phyloP scores from a whole-genome alignment of 2,113 vertebrate genomes.

The Rana temporaria region DNA sequence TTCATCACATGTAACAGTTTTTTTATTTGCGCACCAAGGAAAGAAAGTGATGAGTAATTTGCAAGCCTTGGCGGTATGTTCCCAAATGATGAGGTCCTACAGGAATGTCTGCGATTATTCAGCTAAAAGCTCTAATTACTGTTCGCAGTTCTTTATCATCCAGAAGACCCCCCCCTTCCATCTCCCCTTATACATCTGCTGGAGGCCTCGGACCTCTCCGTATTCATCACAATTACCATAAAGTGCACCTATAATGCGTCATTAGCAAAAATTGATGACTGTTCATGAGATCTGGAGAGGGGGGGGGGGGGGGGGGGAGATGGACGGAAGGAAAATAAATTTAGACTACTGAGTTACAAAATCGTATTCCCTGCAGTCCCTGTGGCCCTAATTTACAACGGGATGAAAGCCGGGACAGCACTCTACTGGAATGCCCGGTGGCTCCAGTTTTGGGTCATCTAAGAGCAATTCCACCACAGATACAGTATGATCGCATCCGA shows the following conservation, averaged over 20 bases:
- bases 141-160: slow-evolving; percentile 61
- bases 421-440: no score
- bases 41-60: no score
- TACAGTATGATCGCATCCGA: no score
- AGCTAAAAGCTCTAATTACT: slow-evolving; percentile 62
- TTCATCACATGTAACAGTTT: no score
- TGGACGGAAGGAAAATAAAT: no score
- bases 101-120: slow-evolving; percentile 51
- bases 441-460: no score
- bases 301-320: background rate
- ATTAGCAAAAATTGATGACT: slow-evolving; percentile 1
- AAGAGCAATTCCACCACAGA: no score
- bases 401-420: background rate
- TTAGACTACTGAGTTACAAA: background rate
- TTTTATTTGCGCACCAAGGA: no score
- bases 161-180: slow-evolving; percentile 18
- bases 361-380: no score
- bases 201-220: background rate
- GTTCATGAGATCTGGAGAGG: background rate
- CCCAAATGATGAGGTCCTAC: no score
- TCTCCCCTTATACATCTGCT: background rate
- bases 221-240: slow-evolving; percentile 40
- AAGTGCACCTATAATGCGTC: slow-evolving; percentile 15
- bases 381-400: no score
- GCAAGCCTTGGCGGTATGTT: no score